Evolutionary conservation across 1,140 invertebrate species (phyloP).

Genomic region (Formica exsecta): DNA sequence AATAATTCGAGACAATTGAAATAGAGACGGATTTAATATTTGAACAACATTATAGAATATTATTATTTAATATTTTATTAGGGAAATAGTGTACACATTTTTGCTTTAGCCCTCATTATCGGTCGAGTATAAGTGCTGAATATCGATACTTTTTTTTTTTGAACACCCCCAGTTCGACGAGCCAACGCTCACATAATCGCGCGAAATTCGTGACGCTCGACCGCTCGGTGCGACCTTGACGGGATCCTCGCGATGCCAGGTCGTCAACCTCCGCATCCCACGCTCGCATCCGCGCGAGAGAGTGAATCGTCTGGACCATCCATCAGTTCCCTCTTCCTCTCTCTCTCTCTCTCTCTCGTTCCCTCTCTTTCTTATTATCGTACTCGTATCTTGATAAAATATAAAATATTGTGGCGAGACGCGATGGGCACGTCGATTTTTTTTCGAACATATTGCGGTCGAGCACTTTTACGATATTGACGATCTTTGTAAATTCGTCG

Average conservation of each 20-base stretch:
- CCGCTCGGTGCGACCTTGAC: conserved; percentile 57
- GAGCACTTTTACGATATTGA: conserved; percentile 19
- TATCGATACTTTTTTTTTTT: conserved; percentile 35
- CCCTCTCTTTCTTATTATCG: conserved; percentile 21
- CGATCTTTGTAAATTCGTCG: conserved; percentile 58
- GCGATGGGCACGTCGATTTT: conserved; percentile 55
- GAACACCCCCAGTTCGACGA: not conserved
- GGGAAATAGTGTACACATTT: not conserved
- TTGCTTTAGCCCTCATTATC: not conserved
- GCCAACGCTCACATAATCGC: conserved; percentile 55
- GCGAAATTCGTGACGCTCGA: conserved; percentile 65
- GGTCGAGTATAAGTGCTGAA: not conserved
- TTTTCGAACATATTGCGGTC: conserved; percentile 33
- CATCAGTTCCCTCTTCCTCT: conserved; percentile 1
- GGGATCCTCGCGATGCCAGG: conserved; percentile 50
- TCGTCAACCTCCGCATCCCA: conserved; percentile 56
- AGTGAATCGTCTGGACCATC: not conserved
- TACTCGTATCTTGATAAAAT: conserved; percentile 64
- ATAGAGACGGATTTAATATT: no score
- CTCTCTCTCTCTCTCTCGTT: not conserved
- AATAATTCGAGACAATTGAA: no score
- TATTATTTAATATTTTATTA: not conserved
- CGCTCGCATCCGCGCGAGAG: conserved; percentile 14
- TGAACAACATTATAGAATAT: not conserved
- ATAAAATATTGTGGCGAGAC: conserved; percentile 56